Evolutionary conservation across 53 echinoderm and acorn worm genomes (phyloP).

Genomic region (Crossaster papposus): DNA sequence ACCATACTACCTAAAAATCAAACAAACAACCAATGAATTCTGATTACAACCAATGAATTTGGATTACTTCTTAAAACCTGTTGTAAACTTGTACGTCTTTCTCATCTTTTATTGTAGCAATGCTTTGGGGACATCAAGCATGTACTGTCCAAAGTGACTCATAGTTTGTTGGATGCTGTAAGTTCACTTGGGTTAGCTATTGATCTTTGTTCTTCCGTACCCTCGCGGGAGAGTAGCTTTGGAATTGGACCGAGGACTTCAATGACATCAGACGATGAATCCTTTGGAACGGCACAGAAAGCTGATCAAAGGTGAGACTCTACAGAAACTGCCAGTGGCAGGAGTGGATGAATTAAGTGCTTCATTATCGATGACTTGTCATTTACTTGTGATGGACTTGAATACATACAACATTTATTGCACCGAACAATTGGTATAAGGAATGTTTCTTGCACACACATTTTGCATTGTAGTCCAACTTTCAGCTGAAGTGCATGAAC

Average conservation of each 20-base stretch:
- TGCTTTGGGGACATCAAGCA: slow-evolving; percentile 44
- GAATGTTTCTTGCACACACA: not conserved
- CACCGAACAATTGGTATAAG: too few species aligned
- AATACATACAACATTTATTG: too few species aligned
- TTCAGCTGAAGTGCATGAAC: too few species aligned
- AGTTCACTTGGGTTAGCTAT: slow-evolving; percentile 60
- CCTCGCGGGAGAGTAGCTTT: slow-evolving; percentile 53
- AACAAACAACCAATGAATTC: too few species aligned
- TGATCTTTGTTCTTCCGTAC: slow-evolving; percentile 60
- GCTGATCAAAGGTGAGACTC: slow-evolving; percentile 3
- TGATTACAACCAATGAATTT: too few species aligned
- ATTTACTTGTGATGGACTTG: too few species aligned
- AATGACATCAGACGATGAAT: slow-evolving; percentile 60
- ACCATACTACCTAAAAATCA: too few species aligned
- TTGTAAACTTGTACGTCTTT: not conserved
- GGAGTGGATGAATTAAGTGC: not conserved
- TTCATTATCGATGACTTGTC: too few species aligned
- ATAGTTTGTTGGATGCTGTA: slow-evolving; percentile 63
- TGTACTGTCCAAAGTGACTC: slow-evolving; percentile 67
- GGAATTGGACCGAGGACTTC: slow-evolving; percentile 53
- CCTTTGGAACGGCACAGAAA: not conserved
- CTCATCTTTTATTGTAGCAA: slow-evolving; percentile 1
- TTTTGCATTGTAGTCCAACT: too few species aligned
- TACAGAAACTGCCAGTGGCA: not conserved
- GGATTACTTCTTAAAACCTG: too few species aligned